Base-by-base conservation (phyloP, 2,113 vertebrate species). In the Chitala chitala region DNA sequence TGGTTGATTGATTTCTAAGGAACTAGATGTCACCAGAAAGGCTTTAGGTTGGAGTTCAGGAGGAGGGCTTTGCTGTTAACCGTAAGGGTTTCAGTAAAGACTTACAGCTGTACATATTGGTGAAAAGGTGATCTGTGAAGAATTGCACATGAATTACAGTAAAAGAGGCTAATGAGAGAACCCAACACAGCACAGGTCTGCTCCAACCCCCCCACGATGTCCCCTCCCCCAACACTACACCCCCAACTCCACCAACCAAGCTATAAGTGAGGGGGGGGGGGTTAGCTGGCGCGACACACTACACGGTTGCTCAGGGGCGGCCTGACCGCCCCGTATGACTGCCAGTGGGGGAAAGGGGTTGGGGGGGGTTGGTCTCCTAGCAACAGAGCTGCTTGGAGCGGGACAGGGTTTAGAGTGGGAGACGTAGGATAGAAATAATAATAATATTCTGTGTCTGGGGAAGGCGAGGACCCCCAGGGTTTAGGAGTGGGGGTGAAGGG, bases 301-400 rank as follows among this genome's bases (percentile, higher is more conserved):
- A 24, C 58, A 61, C 58, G 6, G 58, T 29, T 26, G 58, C 58
- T 61, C 29, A 31, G 29, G 69, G 46, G 69, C 48, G 50, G 31
- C 24, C 40, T n/a, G 33, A 55, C 51, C 20, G 33, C 33, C 55
- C 70, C 31, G 78, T 73, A 79, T 17, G 82, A 88, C 85, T 87
- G 88, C 88, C 87, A 86, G 82, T 81, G 88, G 87, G 88, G 89
- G n/a, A 88, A 85, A 73, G 77, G 78, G 72, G 78, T 75, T 74
- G 76, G 69, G 74, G 72, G 76, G 77, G 76, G 78, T 84, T 85
- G 89, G 90, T 92, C 88, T 90, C 90, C 90, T 91, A 91, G 90
- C 90, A 92, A 92, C 90, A 89, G 89, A 89, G 89, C 89, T 86
- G 90, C 90, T 66, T 55, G 74, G 65, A 61, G 66, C 36, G 53